phyloP scores from a whole-genome alignment of 1,140 invertebrate genomes.

The Nasonia vitripennis region DNA sequence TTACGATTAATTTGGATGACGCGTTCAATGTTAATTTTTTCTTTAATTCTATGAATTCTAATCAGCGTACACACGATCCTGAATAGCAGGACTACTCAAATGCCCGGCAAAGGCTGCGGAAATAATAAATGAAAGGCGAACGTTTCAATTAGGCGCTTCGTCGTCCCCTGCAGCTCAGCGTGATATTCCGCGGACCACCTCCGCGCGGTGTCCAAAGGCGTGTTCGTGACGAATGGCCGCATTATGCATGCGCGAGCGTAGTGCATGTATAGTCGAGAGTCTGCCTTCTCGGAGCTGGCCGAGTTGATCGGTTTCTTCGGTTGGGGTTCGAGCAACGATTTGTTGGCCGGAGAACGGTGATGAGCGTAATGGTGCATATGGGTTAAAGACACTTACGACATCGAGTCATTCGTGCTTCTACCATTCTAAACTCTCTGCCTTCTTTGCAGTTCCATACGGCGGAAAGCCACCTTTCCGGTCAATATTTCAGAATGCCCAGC shows the following conservation, averaged over 20 bases:
- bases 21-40: too few species aligned
- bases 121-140: constrained; percentile 29
- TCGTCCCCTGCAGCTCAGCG: constrained; percentile 62
- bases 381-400: too few species aligned
- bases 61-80: not conserved
- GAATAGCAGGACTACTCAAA: not conserved
- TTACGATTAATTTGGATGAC: not conserved
- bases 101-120: not conserved
- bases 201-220: not conserved
- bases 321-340: too few species aligned
- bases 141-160: constrained; percentile 32
- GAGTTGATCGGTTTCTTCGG: not conserved
- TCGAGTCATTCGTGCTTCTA: too few species aligned
- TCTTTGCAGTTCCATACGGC: too few species aligned
- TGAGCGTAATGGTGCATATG: too few species aligned
- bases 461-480: not conserved
- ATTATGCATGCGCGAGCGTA: not conserved
- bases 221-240: constrained; percentile 17
- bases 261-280: not conserved
- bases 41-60: too few species aligned
- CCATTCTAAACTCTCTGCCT: too few species aligned
- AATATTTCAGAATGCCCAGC: not conserved
- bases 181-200: constrained; percentile 64
- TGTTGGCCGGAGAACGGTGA: too few species aligned
- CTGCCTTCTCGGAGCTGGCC: not conserved